These are phyloP conservation scores for Pipa parva DNA, from an alignment of 2,113 vertebrate species.

Conservation along the genomic window DNA sequence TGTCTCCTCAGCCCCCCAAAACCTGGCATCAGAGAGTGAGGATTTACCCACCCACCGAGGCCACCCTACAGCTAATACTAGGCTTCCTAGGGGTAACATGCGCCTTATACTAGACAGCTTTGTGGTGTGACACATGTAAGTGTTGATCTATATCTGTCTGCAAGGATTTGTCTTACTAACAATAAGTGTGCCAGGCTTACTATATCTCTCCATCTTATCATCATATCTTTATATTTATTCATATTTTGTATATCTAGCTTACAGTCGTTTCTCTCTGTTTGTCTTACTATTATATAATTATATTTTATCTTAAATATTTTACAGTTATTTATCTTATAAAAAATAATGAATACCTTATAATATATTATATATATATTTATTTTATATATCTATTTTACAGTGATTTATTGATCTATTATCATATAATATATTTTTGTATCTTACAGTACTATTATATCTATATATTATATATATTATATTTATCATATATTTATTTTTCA, in stretches of 20 bases:
- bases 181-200: no score
- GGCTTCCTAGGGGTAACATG: neutral
- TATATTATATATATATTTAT: no score
- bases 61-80: neutral
- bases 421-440: neutral
- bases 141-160: neutral
- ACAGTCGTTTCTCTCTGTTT: no score
- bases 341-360: no score
- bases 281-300: no score
- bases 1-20: conserved; percentile 4
- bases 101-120: neutral
- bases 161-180: no score
- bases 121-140: conserved; percentile 6
- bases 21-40: neutral
- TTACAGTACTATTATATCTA: neutral
- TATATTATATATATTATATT: neutral
- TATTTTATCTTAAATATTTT: no score
- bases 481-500: neutral
- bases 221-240: no score
- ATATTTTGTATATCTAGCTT: no score
- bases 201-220: no score
- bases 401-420: neutral
- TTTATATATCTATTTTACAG: neutral
- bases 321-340: no score
- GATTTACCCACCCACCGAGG: neutral